phyloP scores from a whole-genome alignment of 2,797 vertebrate species.

The Enteromius viviparus region DNA sequence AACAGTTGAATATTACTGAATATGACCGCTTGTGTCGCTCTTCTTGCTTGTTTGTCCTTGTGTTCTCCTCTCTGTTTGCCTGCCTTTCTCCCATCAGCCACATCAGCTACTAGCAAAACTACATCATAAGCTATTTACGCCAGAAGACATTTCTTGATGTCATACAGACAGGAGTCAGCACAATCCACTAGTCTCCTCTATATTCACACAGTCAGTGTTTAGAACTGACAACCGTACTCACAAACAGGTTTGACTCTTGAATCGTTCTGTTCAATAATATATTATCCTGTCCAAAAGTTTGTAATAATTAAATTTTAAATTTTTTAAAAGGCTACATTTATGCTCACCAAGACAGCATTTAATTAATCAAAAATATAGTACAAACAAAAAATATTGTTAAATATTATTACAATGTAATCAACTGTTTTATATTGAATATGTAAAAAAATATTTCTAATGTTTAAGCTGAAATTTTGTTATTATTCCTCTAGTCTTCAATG shows the following conservation, averaged over 20 bases:
- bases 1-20: slow-evolving; percentile 38
- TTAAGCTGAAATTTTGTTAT: neutral
- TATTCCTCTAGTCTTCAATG: neutral
- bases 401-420: neutral
- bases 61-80: slow-evolving; percentile 2
- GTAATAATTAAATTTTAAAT: neutral
- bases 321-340: neutral
- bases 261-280: neutral
- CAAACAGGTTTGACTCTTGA: neutral
- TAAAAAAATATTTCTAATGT: neutral
- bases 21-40: slow-evolving; percentile 19
- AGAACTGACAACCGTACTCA: neutral
- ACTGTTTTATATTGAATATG: neutral
- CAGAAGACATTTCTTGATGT: neutral
- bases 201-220: neutral
- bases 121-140: neutral
- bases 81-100: slow-evolving; percentile 1
- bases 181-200: slow-evolving; percentile 8
- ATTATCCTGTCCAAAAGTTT: neutral
- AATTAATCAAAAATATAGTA: neutral
- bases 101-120: slow-evolving; percentile 2
- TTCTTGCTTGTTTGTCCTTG: neutral
- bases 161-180: slow-evolving; percentile 9
- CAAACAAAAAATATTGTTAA: neutral
- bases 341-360: neutral